A percentile compares a stretch with the other conserved stretches of the same genome.
These are phyloP conservation scores for Stegodyphus mimosarum DNA, from an alignment of 1,140 invertebrate species.

Conservation along the genomic window DNA sequence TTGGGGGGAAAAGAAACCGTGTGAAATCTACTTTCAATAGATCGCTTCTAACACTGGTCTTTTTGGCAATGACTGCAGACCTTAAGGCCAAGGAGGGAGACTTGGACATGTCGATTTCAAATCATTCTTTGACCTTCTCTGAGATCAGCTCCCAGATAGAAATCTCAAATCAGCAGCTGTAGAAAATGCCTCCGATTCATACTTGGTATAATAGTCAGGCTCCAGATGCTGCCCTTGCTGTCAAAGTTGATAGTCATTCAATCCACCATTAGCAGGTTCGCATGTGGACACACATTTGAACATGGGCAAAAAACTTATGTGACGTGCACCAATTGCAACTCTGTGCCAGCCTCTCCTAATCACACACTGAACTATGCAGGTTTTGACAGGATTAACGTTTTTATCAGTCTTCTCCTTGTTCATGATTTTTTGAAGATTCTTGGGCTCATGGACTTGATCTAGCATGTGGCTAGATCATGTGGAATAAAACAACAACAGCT, in stretches of 20 bases:
- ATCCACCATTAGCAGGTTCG: not conserved
- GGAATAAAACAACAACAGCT: too few species aligned
- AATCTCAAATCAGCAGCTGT: too few species aligned
- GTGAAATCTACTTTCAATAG: slow-evolving; percentile 3
- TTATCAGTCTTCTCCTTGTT: not conserved
- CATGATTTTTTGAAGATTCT: too few species aligned
- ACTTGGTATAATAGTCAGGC: not conserved
- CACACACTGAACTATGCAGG: not conserved
- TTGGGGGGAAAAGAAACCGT: too few species aligned
- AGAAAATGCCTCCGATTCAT: not conserved
- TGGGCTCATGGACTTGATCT: not conserved
- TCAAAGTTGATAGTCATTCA: not conserved
- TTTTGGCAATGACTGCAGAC: slow-evolving; percentile 5
- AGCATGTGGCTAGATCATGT: not conserved
- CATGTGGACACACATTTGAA: not conserved
- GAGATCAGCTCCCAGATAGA: too few species aligned
- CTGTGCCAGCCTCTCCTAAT: not conserved
- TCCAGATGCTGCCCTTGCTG: not conserved
- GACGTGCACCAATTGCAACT: not conserved
- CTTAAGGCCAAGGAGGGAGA: not conserved
- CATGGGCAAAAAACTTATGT: not conserved
- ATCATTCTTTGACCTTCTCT: not conserved
- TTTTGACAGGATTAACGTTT: not conserved
- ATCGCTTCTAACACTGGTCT: not conserved
- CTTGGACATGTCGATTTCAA: not conserved